A percentile compares a stretch with the other conserved stretches of the same genome.
phyloP scores from a whole-genome alignment of 2,113 vertebrate genomes.

The Loxodonta africana region DNA sequence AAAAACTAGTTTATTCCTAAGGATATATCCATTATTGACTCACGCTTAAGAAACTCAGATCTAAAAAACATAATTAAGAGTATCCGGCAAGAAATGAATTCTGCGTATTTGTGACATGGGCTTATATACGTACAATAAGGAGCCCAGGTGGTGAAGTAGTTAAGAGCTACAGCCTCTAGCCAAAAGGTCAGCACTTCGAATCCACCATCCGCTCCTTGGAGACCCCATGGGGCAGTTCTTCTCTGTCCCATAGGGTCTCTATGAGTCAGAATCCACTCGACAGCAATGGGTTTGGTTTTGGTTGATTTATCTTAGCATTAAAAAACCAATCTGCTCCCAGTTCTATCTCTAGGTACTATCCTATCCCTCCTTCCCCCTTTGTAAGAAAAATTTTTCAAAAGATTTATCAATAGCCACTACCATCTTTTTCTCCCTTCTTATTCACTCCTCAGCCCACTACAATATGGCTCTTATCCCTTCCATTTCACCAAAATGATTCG shows the following conservation, averaged over 20 bases:
- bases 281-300: too few relatives aligned
- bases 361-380: not conserved
- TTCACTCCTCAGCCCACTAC: not conserved
- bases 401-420: not conserved
- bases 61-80: not conserved
- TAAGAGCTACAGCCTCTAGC: too few relatives aligned
- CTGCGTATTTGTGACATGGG: not conserved
- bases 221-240: too few relatives aligned
- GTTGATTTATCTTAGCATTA: not conserved
- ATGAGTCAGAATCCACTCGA: too few relatives aligned
- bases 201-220: too few relatives aligned
- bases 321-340: not conserved
- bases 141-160: too few relatives aligned
- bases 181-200: too few relatives aligned
- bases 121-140: not conserved
- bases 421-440: not conserved
- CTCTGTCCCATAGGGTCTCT: too few relatives aligned
- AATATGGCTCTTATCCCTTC: not conserved
- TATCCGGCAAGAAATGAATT: constrained; percentile 23
- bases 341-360: not conserved
- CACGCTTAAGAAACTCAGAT: constrained; percentile 49
- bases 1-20: not conserved
- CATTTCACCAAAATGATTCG: not conserved
- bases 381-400: constrained; percentile 10
- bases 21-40: not conserved